phyloP scores from a whole-genome alignment of 2,797 vertebrate genomes.

The Bradypodion ventrale region DNA sequence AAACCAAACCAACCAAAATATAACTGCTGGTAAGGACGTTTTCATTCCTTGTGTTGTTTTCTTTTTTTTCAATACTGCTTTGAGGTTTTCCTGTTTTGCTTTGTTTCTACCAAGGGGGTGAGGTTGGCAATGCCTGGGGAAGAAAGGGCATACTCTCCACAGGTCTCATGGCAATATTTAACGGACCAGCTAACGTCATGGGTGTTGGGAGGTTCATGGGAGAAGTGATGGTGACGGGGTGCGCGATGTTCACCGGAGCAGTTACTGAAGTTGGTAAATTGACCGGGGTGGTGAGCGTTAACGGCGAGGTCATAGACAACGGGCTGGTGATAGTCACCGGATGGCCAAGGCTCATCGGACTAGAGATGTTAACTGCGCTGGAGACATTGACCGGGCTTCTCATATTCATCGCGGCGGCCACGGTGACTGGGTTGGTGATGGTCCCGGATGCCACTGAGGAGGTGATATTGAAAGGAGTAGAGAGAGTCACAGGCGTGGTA shows the following conservation, averaged over 20 bases:
- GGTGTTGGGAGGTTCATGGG: constrained; percentile 89
- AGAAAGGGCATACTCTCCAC: constrained; percentile 91
- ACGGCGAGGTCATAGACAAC: constrained; percentile 91
- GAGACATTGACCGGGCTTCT: constrained; percentile 84
- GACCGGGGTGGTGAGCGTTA: constrained; percentile 82
- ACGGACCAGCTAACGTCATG: constrained; percentile 87
- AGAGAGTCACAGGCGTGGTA: constrained; percentile 83
- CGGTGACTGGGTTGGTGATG: constrained; percentile 91
- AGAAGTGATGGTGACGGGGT: constrained; percentile 94
- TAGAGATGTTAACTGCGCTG: constrained; percentile 84
- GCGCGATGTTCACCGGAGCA: constrained; percentile 92
- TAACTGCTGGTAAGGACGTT: constrained; percentile 80
- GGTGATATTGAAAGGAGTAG: constrained; percentile 85
- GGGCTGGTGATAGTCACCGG: constrained; percentile 90
- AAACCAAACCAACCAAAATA: constrained; percentile 54
- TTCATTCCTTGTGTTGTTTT: constrained; percentile 71
- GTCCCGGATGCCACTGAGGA: constrained; percentile 84
- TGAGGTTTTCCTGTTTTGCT: constrained; percentile 54
- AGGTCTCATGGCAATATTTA: constrained; percentile 94
- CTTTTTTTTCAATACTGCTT: constrained; percentile 76
- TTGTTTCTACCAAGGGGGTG: constrained; percentile 90
- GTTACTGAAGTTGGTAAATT: constrained; percentile 87
- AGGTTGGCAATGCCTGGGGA: constrained; percentile 95
- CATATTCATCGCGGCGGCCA: constrained; percentile 98
- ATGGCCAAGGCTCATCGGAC: constrained; percentile 83